These are phyloP conservation scores for Actinernus sp. DNA, from an alignment of 92 coral and sea anemone species.

Conservation along the genomic window DNA sequence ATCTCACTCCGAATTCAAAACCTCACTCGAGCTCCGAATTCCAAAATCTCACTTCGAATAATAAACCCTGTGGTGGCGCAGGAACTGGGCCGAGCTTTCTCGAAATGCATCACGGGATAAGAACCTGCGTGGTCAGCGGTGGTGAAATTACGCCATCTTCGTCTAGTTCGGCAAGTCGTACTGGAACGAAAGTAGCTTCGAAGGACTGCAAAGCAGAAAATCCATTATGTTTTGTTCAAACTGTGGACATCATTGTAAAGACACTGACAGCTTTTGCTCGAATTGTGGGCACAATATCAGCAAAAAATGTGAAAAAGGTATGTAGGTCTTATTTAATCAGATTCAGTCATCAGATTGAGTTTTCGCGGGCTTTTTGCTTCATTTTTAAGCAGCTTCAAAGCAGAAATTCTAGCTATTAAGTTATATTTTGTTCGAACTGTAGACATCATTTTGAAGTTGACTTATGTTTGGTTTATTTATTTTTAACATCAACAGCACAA, in stretches of 20 bases:
- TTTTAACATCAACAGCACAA: constrained; percentile 23
- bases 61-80: no score
- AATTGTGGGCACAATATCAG: constrained; percentile 29
- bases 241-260: constrained; percentile 34
- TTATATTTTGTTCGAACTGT: constrained; percentile 5
- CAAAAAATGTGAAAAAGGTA: constrained; percentile 27
- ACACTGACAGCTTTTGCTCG: constrained; percentile 23
- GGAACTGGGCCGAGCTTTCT: constrained; percentile 59
- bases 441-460: constrained; percentile 17
- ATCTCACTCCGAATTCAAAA: no score
- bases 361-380: constrained; percentile 24
- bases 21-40: no score
- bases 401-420: no score
- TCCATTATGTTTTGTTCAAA: constrained; percentile 41
- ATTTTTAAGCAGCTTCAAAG: no score
- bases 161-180: constrained; percentile 1
- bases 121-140: no score
- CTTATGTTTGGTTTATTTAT: constrained; percentile 7
- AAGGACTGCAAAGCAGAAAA: constrained; percentile 4
- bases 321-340: constrained; percentile 32
- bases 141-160: constrained; percentile 13
- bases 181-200: no score
- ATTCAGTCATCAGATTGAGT: constrained; percentile 19
- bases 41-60: no score
- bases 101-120: constrained; percentile 32